Conservation (phyloP, 1,140 invertebrate genomes). For the Trypoxylus dichotomus region DNA sequence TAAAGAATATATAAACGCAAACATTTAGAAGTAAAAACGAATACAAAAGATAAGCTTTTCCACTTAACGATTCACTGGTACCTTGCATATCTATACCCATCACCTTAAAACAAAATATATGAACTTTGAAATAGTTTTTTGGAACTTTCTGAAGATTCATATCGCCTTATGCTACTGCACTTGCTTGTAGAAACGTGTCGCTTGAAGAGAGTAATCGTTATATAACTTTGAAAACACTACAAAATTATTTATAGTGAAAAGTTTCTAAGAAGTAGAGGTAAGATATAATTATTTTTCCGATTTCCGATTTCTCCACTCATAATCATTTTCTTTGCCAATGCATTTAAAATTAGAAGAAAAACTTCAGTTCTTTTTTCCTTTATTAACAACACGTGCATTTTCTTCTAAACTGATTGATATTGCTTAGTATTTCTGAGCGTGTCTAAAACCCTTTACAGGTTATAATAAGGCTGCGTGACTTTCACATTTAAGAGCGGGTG, state of each 20-base stretch:
- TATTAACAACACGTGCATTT: no score
- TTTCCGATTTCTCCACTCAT: no score
- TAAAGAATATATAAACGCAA: constrained; percentile 10
- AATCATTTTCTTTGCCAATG: no score
- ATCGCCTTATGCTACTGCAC: not conserved
- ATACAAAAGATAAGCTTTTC: not conserved
- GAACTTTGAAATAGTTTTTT: constrained; percentile 4
- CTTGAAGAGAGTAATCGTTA: not conserved
- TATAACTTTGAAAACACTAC: not conserved
- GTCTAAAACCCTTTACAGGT: no score
- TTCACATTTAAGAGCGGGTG: no score
- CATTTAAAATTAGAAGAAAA: no score
- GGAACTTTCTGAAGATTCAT: not conserved
- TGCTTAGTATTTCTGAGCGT: no score
- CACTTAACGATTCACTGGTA: not conserved
- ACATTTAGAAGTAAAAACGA: not conserved
- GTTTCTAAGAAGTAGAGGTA: not conserved
- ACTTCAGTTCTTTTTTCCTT: no score
- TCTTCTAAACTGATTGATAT: no score
- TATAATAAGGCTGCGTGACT: no score
- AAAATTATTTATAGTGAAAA: not conserved
- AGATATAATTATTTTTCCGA: not conserved
- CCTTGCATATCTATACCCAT: not conserved
- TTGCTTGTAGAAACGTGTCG: not conserved
- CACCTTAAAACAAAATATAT: constrained; percentile 14